Percentiles rank a stretch among this genome's conserved stretches.
phyloP scores from a whole-genome alignment of 2,888 invertebrate species.

The Dyspetes luteomarginatus region DNA sequence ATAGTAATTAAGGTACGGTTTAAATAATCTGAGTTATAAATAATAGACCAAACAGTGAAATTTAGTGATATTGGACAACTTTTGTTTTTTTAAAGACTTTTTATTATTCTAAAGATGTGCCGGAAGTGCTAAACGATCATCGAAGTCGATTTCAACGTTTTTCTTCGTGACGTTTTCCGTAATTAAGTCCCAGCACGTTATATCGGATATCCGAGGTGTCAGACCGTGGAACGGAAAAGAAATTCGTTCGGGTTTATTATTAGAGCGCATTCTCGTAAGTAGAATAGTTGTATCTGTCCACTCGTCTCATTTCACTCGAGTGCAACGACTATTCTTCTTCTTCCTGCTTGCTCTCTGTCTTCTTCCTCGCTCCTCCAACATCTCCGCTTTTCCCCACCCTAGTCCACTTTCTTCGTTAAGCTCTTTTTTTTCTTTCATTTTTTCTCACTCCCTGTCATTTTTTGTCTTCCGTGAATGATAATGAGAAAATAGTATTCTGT shows the following conservation, averaged over 20 bases:
- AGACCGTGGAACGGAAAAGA: constrained; percentile 62
- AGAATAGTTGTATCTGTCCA: constrained; percentile 34
- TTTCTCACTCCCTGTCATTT: background rate
- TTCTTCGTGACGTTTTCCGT: constrained; percentile 35
- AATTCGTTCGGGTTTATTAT: constrained; percentile 73
- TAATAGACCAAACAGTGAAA: too few species aligned
- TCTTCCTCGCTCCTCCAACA: background rate
- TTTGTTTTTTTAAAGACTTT: background rate
- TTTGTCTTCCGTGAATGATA: background rate
- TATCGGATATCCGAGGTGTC: constrained; percentile 41
- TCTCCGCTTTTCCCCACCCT: background rate
- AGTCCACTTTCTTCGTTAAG: background rate
- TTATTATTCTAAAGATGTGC: constrained; percentile 8
- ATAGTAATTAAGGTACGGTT: too few species aligned
- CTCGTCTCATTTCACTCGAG: constrained; percentile 59
- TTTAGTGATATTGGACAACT: too few species aligned
- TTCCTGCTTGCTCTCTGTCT: constrained; percentile 35
- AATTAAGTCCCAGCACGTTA: constrained; percentile 49
- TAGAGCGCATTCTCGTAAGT: constrained; percentile 66
- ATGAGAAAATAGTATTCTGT: constrained; percentile 32
- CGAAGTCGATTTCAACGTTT: constrained; percentile 38
- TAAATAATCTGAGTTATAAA: too few species aligned
- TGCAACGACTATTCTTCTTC: constrained; percentile 55
- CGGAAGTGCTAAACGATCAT: constrained; percentile 48
- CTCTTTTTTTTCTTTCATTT: constrained; percentile 8